Evolutionary conservation across 2,113 vertebrate genomes (phyloP).

Genomic region (Microtus richardsoni): DNA sequence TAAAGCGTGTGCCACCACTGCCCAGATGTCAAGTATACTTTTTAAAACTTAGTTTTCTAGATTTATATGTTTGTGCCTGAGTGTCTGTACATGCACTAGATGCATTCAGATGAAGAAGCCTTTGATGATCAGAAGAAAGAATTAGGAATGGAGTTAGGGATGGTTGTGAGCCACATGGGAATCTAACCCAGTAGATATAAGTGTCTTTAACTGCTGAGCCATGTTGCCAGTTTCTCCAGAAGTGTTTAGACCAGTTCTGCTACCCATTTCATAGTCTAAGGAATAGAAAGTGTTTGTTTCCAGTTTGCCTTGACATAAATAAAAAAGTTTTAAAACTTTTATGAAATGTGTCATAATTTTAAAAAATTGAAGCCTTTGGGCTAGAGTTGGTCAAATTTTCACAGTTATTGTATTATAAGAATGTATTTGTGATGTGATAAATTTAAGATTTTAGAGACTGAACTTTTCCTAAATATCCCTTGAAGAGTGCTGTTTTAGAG

Average conservation of each 20-base stretch:
- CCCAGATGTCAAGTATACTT: not conserved
- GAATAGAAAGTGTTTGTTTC: not conserved
- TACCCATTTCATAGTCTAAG: not conserved
- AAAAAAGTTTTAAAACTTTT: constrained; percentile 28
- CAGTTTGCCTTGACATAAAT: not conserved
- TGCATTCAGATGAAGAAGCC: not conserved
- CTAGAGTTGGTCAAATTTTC: constrained; percentile 26
- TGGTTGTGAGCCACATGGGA: not conserved
- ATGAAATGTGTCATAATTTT: not conserved
- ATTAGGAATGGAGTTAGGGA: not conserved
- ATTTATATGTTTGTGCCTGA: not conserved
- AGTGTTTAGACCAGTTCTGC: not conserved
- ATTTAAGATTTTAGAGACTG: not conserved
- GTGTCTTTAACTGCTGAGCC: not conserved
- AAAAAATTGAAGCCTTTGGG: not conserved
- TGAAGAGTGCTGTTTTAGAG: not conserved
- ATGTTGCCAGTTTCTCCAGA: not conserved
- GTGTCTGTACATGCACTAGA: not conserved
- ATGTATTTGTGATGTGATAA: constrained; percentile 26
- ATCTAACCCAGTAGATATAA: not conserved
- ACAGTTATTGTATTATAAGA: not conserved
- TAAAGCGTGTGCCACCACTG: no score
- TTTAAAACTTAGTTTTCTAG: not conserved
- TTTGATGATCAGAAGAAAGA: not conserved
- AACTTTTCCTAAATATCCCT: not conserved